phyloP scores from a whole-genome alignment of 2,113 vertebrate species.

The Scytalopus superciliaris region DNA sequence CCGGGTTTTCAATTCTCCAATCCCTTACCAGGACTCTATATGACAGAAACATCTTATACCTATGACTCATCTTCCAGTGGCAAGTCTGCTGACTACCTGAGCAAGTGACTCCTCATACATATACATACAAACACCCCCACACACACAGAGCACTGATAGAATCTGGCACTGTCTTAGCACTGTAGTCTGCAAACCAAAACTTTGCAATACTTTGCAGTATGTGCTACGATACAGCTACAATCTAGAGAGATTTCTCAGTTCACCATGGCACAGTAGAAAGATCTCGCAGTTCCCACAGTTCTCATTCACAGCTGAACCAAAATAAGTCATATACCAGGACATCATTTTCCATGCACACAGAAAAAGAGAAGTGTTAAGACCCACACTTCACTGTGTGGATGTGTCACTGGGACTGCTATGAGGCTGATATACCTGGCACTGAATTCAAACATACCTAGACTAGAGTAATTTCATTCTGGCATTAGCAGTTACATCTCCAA shows the following conservation, averaged over 20 bases:
- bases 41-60: background rate
- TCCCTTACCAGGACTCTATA: background rate
- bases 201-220: background rate
- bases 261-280: background rate
- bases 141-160: background rate
- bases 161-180: background rate
- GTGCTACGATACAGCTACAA: rapidly evolving
- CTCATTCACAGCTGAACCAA: background rate
- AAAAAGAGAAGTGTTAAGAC: background rate
- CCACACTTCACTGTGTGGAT: background rate
- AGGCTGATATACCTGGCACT: background rate
- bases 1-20: background rate
- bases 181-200: background rate
- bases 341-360: background rate
- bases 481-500: background rate
- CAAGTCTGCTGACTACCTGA: background rate
- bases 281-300: background rate
- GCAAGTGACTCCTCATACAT: background rate
- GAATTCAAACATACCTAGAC: background rate
- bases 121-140: background rate
- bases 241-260: background rate
- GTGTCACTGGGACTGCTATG: background rate
- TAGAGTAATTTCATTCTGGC: background rate
- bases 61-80: background rate
- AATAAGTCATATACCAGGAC: background rate